Base-by-base conservation (phyloP, 2,888 invertebrate genomes). In the Gymnoscelis rufifasciata region DNA sequence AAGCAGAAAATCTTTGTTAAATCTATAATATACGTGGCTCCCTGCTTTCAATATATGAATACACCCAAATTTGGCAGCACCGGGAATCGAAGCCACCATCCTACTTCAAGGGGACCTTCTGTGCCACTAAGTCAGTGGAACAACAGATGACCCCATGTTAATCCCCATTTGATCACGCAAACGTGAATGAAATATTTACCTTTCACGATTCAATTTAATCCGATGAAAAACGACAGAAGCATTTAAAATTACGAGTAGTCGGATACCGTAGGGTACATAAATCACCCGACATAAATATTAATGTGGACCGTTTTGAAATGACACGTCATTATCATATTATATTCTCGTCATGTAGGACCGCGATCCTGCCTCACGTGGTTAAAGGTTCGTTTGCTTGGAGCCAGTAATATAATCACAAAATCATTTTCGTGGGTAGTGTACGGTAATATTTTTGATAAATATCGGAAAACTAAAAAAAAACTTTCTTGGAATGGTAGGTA, bases 261-360 rank as follows among this genome's bases (percentile, higher is more conserved):
- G 59, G 64, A 64, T 61, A 54, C 49, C 57, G 59, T 59, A 43
- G 54, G 47, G 39, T 42, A 46, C 59, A 60, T 64, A 63, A 61
- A 66, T 64, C 64, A 60, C 44, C 43, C 39, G 39, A 36, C 60
- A 68, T 70, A 67, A 67, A 70, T 70, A 70, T 70, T 66, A 66
- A 70, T 67, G 64, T 43, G 38, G 51, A 47, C 51, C 59, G 57
- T 58, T 57, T 60, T 59, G 56, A 57, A 66, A 66, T 64, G 65
- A 66, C 63, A 52, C 50, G 58, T 60, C 63, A 66, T 70, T 68
- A 67, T 60, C 65, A 66, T 68, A 67, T 62, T 56, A 64, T 59
- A 67, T 69, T 62, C 65, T 37, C 42, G 59, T 57, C 63, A 58
- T 63, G 67, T 58, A 48, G 48, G 47, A 47, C 38, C 33, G 47